These are phyloP conservation scores for Dichetophora obliterata DNA, from an alignment of 2,888 invertebrate species.

Conservation along the genomic window DNA sequence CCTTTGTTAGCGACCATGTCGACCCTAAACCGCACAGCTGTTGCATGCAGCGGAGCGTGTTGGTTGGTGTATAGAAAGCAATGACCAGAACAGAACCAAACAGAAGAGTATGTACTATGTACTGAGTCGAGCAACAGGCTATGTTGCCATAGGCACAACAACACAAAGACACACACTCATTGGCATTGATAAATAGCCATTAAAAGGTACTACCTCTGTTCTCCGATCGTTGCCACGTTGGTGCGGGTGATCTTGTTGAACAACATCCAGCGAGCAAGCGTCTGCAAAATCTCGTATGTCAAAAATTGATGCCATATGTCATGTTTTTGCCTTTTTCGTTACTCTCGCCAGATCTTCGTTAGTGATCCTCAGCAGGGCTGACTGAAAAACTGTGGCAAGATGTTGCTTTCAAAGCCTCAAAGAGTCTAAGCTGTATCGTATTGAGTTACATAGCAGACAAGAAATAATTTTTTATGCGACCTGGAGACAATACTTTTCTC, in stretches of 20 bases:
- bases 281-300: constrained; percentile 42
- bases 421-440: neutral
- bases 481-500: too few species aligned
- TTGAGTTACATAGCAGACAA: constrained; percentile 4
- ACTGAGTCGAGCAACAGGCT: constrained; percentile 19
- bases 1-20: constrained; percentile 8
- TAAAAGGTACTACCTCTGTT: neutral
- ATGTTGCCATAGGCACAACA: neutral
- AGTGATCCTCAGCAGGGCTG: neutral
- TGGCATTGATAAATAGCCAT: neutral
- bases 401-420: neutral
- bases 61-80: constrained; percentile 4
- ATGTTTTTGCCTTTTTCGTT: constrained; percentile 42
- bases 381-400: neutral
- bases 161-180: neutral
- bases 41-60: constrained; percentile 36
- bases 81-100: constrained; percentile 27
- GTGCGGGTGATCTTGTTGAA: constrained; percentile 29
- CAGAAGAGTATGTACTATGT: neutral
- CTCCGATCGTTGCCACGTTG: neutral
- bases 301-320: constrained; percentile 44
- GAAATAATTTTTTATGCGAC: neutral
- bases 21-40: constrained; percentile 42
- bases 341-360: constrained; percentile 11
- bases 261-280: neutral